Percentiles rank a stretch among this genome's conserved stretches.
These are phyloP conservation scores for Characodon lateralis DNA, from an alignment of 2,797 vertebrate species.

Conservation along the genomic window DNA sequence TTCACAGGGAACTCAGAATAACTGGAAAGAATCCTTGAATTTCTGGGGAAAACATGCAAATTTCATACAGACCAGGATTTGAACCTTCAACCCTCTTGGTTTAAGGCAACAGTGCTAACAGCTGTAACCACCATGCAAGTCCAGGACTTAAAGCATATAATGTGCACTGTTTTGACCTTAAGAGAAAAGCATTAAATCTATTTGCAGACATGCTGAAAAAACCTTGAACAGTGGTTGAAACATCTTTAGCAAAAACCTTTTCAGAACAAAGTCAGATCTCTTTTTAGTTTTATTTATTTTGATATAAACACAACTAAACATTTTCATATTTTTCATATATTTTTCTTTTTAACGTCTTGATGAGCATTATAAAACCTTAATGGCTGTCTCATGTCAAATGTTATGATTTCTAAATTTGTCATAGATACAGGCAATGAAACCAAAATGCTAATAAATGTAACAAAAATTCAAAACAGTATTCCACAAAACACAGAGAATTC, in stretches of 20 bases:
- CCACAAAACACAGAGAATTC: constrained; percentile 1
- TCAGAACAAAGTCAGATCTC: background rate
- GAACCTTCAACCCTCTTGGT: too few relatives aligned
- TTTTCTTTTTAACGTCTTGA: constrained; percentile 3
- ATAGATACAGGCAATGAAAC: constrained; percentile 34
- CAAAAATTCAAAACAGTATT: background rate
- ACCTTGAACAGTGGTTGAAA: background rate
- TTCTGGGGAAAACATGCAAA: background rate
- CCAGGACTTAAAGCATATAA: background rate
- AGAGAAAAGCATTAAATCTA: background rate
- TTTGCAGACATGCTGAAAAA: constrained; percentile 1
- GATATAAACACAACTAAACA: background rate
- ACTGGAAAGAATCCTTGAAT: background rate
- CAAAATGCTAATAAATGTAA: constrained; percentile 4
- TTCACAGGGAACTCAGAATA: background rate
- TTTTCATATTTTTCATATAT: background rate
- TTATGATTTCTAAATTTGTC: constrained; percentile 1
- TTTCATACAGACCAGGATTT: background rate
- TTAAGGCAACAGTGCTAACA: too few relatives aligned
- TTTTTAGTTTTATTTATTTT: constrained; percentile 1
- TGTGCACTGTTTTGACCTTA: background rate
- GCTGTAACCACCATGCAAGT: background rate
- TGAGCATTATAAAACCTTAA: constrained; percentile 40
- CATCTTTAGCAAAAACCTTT: background rate
- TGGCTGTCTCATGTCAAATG: constrained; percentile 37